phyloP scores from a whole-genome alignment of 2,797 vertebrate species.

The Syngnathus rostellatus region DNA sequence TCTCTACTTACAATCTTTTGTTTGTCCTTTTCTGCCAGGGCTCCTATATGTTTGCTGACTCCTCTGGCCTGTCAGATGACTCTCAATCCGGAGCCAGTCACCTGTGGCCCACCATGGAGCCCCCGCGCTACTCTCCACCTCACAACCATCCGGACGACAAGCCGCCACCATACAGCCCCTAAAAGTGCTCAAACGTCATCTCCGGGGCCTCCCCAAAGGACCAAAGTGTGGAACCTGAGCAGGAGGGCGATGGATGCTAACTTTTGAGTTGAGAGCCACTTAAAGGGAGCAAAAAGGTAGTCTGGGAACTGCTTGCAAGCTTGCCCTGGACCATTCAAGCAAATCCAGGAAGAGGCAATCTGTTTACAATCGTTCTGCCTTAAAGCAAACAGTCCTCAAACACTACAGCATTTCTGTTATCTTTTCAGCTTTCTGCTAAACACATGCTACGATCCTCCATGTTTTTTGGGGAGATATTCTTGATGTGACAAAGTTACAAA shows the following conservation, averaged over 20 bases:
- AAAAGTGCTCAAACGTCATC: constrained; percentile 24
- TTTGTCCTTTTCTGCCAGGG: constrained; percentile 59
- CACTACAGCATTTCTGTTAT: constrained; percentile 21
- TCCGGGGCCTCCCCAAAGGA: not conserved
- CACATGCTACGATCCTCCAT: not conserved
- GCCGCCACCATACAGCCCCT: constrained; percentile 94
- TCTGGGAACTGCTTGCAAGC: constrained; percentile 27
- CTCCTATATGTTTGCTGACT: constrained; percentile 80
- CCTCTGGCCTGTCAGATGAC: constrained; percentile 84
- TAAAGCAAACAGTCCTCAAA: constrained; percentile 51
- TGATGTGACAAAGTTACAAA: not conserved
- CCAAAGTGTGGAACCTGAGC: not conserved
- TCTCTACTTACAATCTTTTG: not conserved
- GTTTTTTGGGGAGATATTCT: constrained; percentile 15
- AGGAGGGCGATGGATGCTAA: constrained; percentile 24
- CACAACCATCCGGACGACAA: constrained; percentile 95
- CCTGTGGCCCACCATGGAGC: constrained; percentile 86
- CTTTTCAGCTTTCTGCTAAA: constrained; percentile 12
- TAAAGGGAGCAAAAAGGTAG: constrained; percentile 12
- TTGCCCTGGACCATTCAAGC: constrained; percentile 22
- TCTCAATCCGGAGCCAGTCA: constrained; percentile 89
- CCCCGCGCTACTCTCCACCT: constrained; percentile 90
- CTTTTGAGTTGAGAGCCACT: constrained; percentile 22
- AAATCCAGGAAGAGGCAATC: constrained; percentile 22
- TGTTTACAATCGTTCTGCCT: constrained; percentile 70